Conservation (phyloP, 2,888 invertebrate species). For the Alloplasta piceator region DNA sequence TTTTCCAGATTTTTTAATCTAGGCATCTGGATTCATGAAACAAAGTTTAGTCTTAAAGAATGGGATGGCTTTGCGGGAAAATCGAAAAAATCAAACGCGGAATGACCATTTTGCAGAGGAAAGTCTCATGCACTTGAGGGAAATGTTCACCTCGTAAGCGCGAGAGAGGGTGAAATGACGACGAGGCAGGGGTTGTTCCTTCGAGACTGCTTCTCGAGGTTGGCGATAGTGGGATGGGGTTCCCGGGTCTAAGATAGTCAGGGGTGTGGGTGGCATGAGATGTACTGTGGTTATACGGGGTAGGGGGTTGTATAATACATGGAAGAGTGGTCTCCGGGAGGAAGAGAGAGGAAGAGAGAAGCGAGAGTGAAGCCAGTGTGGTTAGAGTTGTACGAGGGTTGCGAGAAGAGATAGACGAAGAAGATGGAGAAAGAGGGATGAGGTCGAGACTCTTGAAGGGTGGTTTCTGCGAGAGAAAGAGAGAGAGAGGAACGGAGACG, state of each 20-base stretch:
- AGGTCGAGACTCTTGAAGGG: slow-evolving; percentile 61
- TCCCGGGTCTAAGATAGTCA: slow-evolving; percentile 34
- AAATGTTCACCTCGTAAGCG: not conserved
- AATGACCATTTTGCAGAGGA: no score
- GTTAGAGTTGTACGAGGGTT: slow-evolving; percentile 43
- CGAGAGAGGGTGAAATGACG: not conserved
- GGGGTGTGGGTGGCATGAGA: slow-evolving; percentile 40
- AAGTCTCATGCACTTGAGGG: no score
- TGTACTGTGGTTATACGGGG: not conserved
- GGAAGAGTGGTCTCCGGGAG: not conserved
- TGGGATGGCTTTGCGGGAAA: no score
- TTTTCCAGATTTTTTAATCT: no score
- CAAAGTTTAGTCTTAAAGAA: no score
- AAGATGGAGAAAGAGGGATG: slow-evolving; percentile 52
- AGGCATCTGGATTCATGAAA: no score
- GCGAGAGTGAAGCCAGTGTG: slow-evolving; percentile 48
- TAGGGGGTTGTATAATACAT: not conserved
- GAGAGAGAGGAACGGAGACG: slow-evolving; percentile 1
- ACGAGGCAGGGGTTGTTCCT: slow-evolving; percentile 9
- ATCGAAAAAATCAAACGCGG: no score
- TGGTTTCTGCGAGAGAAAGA: slow-evolving; percentile 48
- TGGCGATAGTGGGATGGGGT: slow-evolving; percentile 10
- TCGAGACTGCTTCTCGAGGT: slow-evolving; percentile 26
- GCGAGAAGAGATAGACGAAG: slow-evolving; percentile 18
- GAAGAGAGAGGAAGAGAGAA: slow-evolving; percentile 44